These are phyloP conservation scores for Clarias gariepinus DNA, from an alignment of 2,113 vertebrate species.

Conservation along the genomic window DNA sequence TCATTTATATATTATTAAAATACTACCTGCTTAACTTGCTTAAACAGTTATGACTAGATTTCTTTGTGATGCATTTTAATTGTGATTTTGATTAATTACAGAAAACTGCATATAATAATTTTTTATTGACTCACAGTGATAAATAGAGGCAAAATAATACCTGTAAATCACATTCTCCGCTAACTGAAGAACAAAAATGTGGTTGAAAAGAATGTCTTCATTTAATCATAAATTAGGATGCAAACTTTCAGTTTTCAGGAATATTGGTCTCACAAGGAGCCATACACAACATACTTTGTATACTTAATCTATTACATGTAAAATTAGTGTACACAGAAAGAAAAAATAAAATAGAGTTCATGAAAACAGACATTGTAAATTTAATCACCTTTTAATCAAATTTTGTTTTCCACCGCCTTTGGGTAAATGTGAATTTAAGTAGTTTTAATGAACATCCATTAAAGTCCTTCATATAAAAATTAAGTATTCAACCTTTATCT, in stretches of 20 bases:
- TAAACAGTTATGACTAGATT: no score
- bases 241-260: slow-evolving; percentile 68
- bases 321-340: slow-evolving; percentile 6
- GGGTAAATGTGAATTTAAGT: slow-evolving; percentile 20
- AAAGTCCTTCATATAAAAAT: slow-evolving; percentile 26
- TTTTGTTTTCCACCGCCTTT: slow-evolving; percentile 22
- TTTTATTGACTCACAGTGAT: background rate
- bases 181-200: slow-evolving; percentile 6
- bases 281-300: slow-evolving; percentile 56
- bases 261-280: slow-evolving; percentile 58
- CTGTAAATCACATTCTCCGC: background rate
- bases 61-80: no score
- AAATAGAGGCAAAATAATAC: background rate
- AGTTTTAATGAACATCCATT: slow-evolving; percentile 22
- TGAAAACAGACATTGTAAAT: slow-evolving; percentile 21
- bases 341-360: background rate
- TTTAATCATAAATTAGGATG: slow-evolving; percentile 69
- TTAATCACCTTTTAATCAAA: slow-evolving; percentile 1
- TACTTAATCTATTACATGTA: slow-evolving; percentile 45
- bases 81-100: no score
- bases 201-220: slow-evolving; percentile 44
- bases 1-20: no score
- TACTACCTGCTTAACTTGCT: no score
- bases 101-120: no score
- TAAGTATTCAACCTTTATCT: slow-evolving; percentile 18